Evolutionary conservation across 1,140 invertebrate species (phyloP).

Genomic region (Meteorus sp.): DNA sequence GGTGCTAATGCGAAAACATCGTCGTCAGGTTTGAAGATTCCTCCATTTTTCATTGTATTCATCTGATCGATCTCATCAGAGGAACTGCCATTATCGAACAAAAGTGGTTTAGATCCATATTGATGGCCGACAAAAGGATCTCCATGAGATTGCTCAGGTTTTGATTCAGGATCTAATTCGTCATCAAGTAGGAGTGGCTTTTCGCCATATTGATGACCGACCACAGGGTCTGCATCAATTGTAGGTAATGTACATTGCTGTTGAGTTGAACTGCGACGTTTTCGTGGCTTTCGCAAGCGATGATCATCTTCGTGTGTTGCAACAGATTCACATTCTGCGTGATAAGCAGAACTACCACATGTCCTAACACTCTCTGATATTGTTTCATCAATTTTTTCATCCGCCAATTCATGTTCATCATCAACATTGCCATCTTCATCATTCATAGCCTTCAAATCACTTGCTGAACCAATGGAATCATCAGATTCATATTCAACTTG

Average conservation of each 20-base stretch:
- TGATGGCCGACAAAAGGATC: slow-evolving; percentile 53
- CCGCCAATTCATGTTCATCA: slow-evolving; percentile 38
- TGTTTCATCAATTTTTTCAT: slow-evolving; percentile 61
- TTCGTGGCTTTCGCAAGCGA: slow-evolving; percentile 36
- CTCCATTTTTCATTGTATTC: slow-evolving; percentile 41
- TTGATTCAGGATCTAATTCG: slow-evolving; percentile 70
- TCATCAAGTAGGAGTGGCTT: slow-evolving; percentile 78
- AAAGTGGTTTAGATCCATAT: slow-evolving; percentile 39
- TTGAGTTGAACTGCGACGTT: slow-evolving; percentile 27
- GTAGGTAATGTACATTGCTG: slow-evolving; percentile 31
- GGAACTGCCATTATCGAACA: slow-evolving; percentile 37
- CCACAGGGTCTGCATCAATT: slow-evolving; percentile 54
- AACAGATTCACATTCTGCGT: slow-evolving; percentile 72
- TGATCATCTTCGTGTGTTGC: slow-evolving; percentile 66
- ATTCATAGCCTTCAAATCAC: slow-evolving; percentile 69
- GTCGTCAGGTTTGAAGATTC: slow-evolving; percentile 50
- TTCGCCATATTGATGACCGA: slow-evolving; percentile 80
- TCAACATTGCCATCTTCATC: slow-evolving; percentile 60
- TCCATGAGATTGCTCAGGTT: slow-evolving; percentile 50
- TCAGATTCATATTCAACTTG: slow-evolving; percentile 58
- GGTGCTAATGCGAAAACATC: slow-evolving; percentile 79
- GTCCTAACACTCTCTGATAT: slow-evolving; percentile 70
- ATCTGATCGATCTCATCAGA: slow-evolving; percentile 39
- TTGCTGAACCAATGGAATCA: slow-evolving; percentile 76
- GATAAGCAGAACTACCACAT: slow-evolving; percentile 70